Evolutionary conservation across 2,888 invertebrate genomes (phyloP), one percentile per base, ranked within the genome.

Genomic region (Bhutanitis thaidina): DNA sequence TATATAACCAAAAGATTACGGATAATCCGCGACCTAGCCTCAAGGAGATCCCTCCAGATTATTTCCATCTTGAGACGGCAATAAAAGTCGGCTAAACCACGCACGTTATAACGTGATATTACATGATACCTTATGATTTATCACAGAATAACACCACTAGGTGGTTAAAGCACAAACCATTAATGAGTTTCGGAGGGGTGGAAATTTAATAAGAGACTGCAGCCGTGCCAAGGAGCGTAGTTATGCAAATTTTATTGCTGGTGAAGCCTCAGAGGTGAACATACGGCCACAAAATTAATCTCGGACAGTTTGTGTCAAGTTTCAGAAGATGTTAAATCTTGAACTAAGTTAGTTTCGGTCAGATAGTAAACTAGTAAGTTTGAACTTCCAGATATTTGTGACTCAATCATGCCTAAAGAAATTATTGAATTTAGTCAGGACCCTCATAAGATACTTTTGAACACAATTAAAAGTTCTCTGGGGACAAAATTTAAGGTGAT

Each of bases 181-280:
- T 88, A 88, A 88, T 88, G 88, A 88, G 80, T 83, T 82, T 75
- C 71, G 68, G 80, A 81, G 85, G 86, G 87, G 84, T 74, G 75
- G 86, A 88, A 88, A 88, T 88, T 88, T 88, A 88, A 88, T 88
- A 88, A 88, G 87, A 85, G 78, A 78, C 77, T 67, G 77, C 74
- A 75, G 69, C 75, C 65, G 79, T 73, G 83, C 78, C 76, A 73
- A 74, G 80, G 75, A 78, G 79, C 84, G 88, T 85, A 86, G 84
- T 88, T 88, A 88, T 88, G 88, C 84, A 87, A 88, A 87, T 88
- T 88, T 88, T 88, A 88, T 86, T 78, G 85, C 77, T 77, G 72
- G 72, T 67, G 79, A 82, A 83, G 75, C 85, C 82, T 78, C 65
- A 67, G 56, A 55, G 52, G 59, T 69, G 58, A 72, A 78, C 61